These are phyloP conservation scores for Chesias legatella DNA, from an alignment of 2,888 invertebrate species.

Conservation along the genomic window DNA sequence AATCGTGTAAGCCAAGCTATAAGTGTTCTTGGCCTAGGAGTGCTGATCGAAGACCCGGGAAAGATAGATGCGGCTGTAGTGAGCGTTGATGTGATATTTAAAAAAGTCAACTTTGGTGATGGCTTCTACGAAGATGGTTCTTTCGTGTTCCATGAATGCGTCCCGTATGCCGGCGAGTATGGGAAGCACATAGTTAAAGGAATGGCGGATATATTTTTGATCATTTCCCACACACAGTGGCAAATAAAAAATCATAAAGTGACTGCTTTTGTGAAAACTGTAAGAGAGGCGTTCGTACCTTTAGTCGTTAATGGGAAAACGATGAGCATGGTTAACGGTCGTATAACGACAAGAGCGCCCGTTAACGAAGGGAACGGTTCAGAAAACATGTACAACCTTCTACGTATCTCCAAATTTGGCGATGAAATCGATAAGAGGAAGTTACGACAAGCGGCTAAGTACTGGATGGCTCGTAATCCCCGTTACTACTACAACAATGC, in stretches of 20 bases:
- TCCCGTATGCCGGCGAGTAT: neutral
- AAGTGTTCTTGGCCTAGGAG: neutral
- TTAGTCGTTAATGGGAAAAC: neutral
- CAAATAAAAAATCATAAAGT: neutral
- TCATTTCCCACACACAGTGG: neutral
- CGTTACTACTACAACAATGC: neutral
- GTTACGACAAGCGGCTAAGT: neutral
- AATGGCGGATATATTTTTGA: neutral
- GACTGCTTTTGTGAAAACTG: neutral
- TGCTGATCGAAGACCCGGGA: neutral
- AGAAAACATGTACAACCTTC: neutral
- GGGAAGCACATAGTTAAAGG: neutral
- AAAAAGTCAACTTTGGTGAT: neutral
- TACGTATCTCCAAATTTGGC: neutral
- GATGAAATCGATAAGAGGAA: neutral
- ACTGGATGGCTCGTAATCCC: constrained; percentile 1
- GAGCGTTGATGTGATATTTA: neutral
- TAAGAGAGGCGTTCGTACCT: neutral
- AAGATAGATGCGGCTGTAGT: neutral
- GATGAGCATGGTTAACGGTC: neutral
- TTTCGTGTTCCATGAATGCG: neutral
- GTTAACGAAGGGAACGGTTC: no score
- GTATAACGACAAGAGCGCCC: neutral
- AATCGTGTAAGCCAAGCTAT: neutral
- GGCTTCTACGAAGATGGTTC: constrained; percentile 1